These are phyloP conservation scores for Otis tarda DNA, from an alignment of 2,113 vertebrate species.

Conservation along the genomic window DNA sequence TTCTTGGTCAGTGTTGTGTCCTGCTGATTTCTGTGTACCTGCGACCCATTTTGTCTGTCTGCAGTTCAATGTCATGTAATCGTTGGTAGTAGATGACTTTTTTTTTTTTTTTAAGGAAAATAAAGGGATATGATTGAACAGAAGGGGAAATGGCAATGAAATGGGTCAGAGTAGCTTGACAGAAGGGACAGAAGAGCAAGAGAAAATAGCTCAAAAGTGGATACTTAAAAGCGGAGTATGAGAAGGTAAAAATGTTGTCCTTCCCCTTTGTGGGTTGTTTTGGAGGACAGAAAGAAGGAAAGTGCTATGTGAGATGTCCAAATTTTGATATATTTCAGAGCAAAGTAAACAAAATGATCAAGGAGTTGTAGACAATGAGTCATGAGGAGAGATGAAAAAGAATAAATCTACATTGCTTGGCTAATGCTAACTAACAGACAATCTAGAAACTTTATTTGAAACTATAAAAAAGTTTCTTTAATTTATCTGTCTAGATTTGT, in stretches of 20 bases:
- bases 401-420: background rate
- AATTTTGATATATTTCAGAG: background rate
- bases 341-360: background rate
- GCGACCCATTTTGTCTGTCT: background rate
- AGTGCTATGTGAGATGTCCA: background rate
- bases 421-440: background rate
- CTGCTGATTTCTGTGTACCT: background rate
- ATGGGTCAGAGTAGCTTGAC: background rate
- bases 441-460: background rate
- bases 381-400: background rate
- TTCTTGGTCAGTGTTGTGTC: background rate
- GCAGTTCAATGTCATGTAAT: background rate
- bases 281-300: background rate
- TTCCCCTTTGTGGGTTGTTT: background rate
- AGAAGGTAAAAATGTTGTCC: background rate
- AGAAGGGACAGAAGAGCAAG: background rate
- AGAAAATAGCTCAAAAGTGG: background rate
- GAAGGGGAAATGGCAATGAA: background rate
- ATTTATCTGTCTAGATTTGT: background rate
- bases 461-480: background rate
- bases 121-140: background rate
- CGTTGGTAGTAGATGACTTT: background rate
- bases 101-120: background rate
- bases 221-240: background rate
- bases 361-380: background rate